Conservation (phyloP, 2,113 vertebrate species). For the Tetrao urogallus region DNA sequence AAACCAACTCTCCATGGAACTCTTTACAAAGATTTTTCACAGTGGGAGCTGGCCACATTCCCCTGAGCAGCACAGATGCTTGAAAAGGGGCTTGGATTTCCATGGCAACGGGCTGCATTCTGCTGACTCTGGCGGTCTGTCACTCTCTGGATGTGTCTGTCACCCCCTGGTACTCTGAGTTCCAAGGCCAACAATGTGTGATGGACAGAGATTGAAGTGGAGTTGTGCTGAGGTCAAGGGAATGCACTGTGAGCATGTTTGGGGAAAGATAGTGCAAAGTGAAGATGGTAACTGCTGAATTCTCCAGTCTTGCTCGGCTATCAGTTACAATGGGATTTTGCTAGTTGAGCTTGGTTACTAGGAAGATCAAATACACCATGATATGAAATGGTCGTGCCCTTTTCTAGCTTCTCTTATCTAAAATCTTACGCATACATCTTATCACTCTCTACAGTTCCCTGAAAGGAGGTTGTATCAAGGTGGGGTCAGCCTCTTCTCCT, state of each 20-base stretch:
- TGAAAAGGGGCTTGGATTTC: slow-evolving; percentile 59
- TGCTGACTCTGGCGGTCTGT: slow-evolving; percentile 39
- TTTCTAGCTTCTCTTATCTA: background rate
- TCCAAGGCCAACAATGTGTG: slow-evolving; percentile 24
- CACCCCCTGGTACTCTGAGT: background rate
- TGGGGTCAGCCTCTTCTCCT: no score
- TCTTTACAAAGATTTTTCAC: slow-evolving; percentile 1
- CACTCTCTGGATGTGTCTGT: slow-evolving; percentile 38
- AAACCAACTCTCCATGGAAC: background rate
- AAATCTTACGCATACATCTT: background rate
- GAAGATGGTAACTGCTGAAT: background rate
- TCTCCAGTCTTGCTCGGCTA: background rate
- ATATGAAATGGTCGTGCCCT: background rate
- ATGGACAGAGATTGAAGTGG: background rate
- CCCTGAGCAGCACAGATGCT: slow-evolving; percentile 33
- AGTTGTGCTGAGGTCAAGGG: background rate
- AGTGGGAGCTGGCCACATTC: background rate
- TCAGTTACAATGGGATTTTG: background rate
- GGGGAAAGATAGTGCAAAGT: background rate
- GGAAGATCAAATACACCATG: background rate
- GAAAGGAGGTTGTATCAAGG: no score
- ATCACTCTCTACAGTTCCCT: no score
- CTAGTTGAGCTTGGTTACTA: background rate
- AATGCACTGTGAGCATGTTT: fast-evolving
- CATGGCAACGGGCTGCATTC: slow-evolving; percentile 70